Evolutionary conservation across 37 sponge, comb jelly and placozoan species (phyloP), one percentile per base, ranked within the genome.

Genomic region (Petrosia ficiformis): DNA sequence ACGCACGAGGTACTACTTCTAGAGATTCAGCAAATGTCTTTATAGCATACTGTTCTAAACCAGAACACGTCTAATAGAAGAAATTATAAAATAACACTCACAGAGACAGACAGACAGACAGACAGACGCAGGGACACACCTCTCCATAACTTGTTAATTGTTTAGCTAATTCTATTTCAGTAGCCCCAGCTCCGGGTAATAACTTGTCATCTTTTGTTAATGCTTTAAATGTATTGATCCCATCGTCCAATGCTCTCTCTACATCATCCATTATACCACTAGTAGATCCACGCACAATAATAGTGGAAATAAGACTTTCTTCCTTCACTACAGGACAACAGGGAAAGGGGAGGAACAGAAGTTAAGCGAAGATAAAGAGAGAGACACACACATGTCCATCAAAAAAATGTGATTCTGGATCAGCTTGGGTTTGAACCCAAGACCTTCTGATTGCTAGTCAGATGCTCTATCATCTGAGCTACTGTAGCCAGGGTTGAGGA

Each of bases 21-120:
- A 98, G 69, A 32, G 87, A 86, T 19, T 94, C 93, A 1, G 91
- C 93, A 69, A 91, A 98, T 75, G 84, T 92, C 84, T 95, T 89
- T 73, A 98, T 92, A 58, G 95, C 90, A 76, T 98, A 98, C 82
- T 98, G 99, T 65, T 92, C 95, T 78, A 98, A 52, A 0, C 98
- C 98, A 22, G 98, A 93, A 79, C 92, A 92, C 0, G 95, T 89
- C 90, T 95, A 57, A 2, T 42, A 22, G 54, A 19, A 65, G 59
- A 52, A 68, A 1, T 35, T 40, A 0, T 32, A 28, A 28, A 19
- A n/a, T 59, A 69, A 25, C 40, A 22, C 14, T 26, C 14, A 10
- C 54, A 48, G 14, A 10, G 14, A 48, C 54, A 19, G 14, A 48
- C 54, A 19, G 14, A 30, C 65, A 22, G 10, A 64, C 65, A 25